Base-by-base conservation (phyloP, 2,113 vertebrate genomes). In the Speoplatyrhinus poulsoni region DNA sequence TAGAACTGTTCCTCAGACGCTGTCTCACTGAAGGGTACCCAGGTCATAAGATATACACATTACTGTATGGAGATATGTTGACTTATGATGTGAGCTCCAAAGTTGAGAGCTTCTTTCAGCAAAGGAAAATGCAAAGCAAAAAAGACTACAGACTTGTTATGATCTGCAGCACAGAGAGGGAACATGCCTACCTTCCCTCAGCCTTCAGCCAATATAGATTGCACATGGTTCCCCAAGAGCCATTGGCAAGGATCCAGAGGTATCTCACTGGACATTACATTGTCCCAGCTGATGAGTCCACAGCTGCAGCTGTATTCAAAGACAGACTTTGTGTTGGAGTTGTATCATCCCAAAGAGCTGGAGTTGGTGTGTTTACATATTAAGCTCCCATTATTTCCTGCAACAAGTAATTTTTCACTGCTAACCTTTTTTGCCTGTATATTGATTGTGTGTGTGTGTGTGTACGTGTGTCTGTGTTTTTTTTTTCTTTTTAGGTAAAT, bases 161-260 rank as follows among this genome's bases (percentile, higher is more conserved):
- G 12, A 80, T 98, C 67, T 99, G 97, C 58, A 94, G 93, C 84
- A 85, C 88, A 0, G 94, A 96, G 69, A 89, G 91, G 75, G 98
- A 98, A 67, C 93, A 96, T 83, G 85, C 94, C 66, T 95, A 96
- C 83, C 85, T 98, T 57, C 97, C 96, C 1, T 95, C 96, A 3
- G 94, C 90, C 75, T 96, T 99, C 88, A 97, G 96, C 90, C 94
- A 93, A 65, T 91, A 91, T 89, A 94, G 93, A 61, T 88, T 95
- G 75, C 95, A 92, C 62, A 79, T 96, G 87, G 88, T 94, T 16
- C 96, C 95, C 2, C 94, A 94, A 75, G 89, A 90, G 8, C 59
- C 90, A 0, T 49, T 88, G 0, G 7, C 33, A 0, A 85, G 80
- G 47, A 88, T 97, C 67, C 94, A 94, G 82, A 52, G 0, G 0